phyloP scores from a whole-genome alignment of 1,140 invertebrate species.

The honey bee (Apis mellifera) region DNA sequence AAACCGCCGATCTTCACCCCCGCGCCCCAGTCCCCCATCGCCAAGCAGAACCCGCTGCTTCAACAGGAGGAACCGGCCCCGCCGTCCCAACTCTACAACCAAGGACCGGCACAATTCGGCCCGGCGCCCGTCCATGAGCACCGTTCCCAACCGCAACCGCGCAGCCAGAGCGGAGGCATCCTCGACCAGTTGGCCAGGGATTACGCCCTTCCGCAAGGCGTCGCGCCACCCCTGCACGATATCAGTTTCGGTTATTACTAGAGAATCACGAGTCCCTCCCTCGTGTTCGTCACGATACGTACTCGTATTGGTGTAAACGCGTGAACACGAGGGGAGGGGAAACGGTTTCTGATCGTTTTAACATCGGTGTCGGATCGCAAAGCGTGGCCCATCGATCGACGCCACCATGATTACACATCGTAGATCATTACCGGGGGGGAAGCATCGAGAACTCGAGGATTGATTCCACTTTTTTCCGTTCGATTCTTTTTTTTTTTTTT shows the following conservation, averaged over 20 bases:
- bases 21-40: not conserved
- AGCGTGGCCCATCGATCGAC: not conserved
- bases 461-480: not conserved
- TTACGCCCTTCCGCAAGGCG: conserved; percentile 87
- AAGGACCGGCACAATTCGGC: conserved; percentile 76
- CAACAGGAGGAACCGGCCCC: conserved; percentile 76
- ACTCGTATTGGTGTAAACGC: conserved; percentile 32
- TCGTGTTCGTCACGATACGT: conserved; percentile 1
- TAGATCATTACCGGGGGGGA: not conserved
- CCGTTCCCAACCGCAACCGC: conserved; percentile 71
- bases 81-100: conserved; percentile 79
- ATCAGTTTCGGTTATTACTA: conserved; percentile 90
- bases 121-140: conserved; percentile 77
- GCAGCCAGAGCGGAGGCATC: conserved; percentile 83
- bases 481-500: not conserved
- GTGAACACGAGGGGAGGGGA: too few relatives aligned
- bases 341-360: not conserved
- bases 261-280: conserved; percentile 68
- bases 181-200: conserved; percentile 91
- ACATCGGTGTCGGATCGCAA: not conserved
- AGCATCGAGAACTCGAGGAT: not conserved
- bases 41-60: conserved; percentile 66
- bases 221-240: conserved; percentile 87
- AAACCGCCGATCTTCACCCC: conserved; percentile 74
- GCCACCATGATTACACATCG: not conserved